Evolutionary conservation across 2,113 vertebrate genomes (phyloP).

Genomic region (Apeltes quadracus): DNA sequence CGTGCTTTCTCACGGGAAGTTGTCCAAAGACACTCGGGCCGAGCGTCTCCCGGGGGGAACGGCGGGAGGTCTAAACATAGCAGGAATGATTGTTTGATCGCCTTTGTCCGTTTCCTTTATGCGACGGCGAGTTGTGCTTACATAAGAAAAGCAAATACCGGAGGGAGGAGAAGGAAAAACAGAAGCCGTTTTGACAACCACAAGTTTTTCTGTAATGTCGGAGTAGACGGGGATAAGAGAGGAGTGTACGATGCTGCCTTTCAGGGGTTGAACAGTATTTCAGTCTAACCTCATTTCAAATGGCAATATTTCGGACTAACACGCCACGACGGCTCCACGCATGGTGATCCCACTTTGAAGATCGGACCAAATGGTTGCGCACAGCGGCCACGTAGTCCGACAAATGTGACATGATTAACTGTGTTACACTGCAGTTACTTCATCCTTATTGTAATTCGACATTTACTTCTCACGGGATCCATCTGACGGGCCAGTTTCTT

Average conservation of each 20-base stretch:
- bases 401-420: too few species aligned
- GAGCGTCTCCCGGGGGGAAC: slow-evolving; percentile 30
- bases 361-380: neutral
- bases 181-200: neutral
- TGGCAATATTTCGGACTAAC: neutral
- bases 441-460: too few species aligned
- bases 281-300: neutral
- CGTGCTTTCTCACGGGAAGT: slow-evolving; percentile 20
- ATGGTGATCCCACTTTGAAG: neutral
- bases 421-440: too few species aligned
- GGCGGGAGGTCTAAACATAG: slow-evolving; percentile 36
- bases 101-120: slow-evolving; percentile 20
- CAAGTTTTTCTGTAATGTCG: neutral
- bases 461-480: too few species aligned
- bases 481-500: neutral
- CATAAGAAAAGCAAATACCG: neutral
- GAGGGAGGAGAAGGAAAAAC: neutral
- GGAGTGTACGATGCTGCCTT: neutral
- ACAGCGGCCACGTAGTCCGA: too few species aligned
- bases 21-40: neutral
- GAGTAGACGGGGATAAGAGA: neutral
- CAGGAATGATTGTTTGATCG: slow-evolving; percentile 29
- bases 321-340: neutral
- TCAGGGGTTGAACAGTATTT: neutral
- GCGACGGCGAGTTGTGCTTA: slow-evolving; percentile 13